Conservation (phyloP, 2,888 invertebrate genomes). For the Crematogaster levior region DNA sequence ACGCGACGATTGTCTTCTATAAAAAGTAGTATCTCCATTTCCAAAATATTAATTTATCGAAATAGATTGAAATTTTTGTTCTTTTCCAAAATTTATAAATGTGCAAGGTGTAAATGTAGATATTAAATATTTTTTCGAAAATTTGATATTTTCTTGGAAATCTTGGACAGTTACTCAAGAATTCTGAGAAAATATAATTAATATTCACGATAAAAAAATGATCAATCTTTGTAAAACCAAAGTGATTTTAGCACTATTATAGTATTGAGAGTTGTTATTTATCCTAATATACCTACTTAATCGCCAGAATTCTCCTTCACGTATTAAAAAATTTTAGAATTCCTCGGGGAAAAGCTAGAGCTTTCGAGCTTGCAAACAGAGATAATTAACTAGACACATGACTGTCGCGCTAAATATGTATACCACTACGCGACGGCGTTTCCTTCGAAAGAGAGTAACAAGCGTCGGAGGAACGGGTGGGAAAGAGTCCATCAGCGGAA, state of each 20-base stretch:
- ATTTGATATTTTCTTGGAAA: background rate
- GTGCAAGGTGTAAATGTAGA: background rate
- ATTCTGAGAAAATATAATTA: background rate
- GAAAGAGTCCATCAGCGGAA: slow-evolving; percentile 51
- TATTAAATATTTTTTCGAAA: background rate
- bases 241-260: background rate
- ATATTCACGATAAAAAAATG: background rate
- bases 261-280: background rate
- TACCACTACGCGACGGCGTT: background rate
- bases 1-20: background rate
- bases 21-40: background rate
- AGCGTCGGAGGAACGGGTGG: slow-evolving; percentile 26
- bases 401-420: background rate
- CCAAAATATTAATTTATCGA: background rate
- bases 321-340: background rate
- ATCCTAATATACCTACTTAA: background rate
- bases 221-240: background rate
- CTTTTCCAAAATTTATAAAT: background rate
- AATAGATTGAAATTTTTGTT: background rate
- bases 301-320: background rate
- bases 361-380: background rate
- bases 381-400: background rate
- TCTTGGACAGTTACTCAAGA: background rate
- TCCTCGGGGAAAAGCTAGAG: background rate
- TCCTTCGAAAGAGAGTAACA: slow-evolving; percentile 15